A percentile compares a stretch with the other conserved stretches of the same genome.
phyloP scores from a whole-genome alignment of 2,797 vertebrate genomes.

The Pygocentrus nattereri region DNA sequence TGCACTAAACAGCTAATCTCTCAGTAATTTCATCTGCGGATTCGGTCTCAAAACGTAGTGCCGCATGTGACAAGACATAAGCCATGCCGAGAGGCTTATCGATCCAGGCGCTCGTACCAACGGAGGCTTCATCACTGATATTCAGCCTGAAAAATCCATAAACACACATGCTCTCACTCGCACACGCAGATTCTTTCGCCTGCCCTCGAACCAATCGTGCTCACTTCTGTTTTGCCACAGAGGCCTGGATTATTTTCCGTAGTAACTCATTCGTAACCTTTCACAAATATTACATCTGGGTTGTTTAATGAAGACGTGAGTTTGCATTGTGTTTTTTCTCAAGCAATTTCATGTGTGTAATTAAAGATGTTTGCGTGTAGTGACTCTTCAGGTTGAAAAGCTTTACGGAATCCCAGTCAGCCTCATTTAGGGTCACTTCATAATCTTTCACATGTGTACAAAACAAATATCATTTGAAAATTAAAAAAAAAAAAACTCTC shows the following conservation, averaged over 20 bases:
- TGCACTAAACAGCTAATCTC: conserved; percentile 24
- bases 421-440: too few relatives aligned
- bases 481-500: too few relatives aligned
- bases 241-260: conserved; percentile 68
- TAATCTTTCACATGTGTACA: too few relatives aligned
- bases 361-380: not conserved
- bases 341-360: not conserved
- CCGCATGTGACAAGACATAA: conserved; percentile 28
- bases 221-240: conserved; percentile 71
- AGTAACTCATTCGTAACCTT: conserved; percentile 74
- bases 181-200: conserved; percentile 41
- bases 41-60: conserved; percentile 18
- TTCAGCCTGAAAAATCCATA: conserved; percentile 68
- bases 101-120: conserved; percentile 26
- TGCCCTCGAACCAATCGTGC: conserved; percentile 60
- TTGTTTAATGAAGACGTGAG: not conserved
- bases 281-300: not conserved
- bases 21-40: conserved; percentile 60
- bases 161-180: conserved; percentile 61
- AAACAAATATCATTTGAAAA: too few relatives aligned
- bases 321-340: not conserved
- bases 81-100: conserved; percentile 36
- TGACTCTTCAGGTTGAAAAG: not conserved
- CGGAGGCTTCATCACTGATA: conserved; percentile 42
- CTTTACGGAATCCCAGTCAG: too few relatives aligned